Evolutionary conservation across 2,888 invertebrate species (phyloP).

Genomic region (Pelosia muscerda): DNA sequence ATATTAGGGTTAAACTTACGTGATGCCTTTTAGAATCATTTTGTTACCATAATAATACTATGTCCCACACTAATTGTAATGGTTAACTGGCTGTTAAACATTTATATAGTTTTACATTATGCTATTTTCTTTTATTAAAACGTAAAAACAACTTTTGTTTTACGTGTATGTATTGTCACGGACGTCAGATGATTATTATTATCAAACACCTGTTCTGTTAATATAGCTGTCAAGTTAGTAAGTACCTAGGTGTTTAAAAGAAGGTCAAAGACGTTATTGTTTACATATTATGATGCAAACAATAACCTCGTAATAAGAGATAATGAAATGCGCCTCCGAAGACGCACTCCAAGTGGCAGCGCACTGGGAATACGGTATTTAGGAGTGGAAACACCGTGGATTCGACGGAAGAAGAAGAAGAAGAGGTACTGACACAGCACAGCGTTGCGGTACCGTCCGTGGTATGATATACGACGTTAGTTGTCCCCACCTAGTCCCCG

Average conservation of each 20-base stretch:
- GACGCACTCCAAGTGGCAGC: too few relatives aligned
- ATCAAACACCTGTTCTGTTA: not conserved
- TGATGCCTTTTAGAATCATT: not conserved
- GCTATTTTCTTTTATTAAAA: not conserved
- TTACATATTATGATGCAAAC: too few relatives aligned
- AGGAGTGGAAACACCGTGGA: too few relatives aligned
- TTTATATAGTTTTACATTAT: not conserved
- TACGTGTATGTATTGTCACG: not conserved
- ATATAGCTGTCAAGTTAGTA: not conserved
- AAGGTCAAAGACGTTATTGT: not conserved
- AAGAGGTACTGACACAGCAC: too few relatives aligned
- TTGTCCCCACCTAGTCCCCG: too few relatives aligned
- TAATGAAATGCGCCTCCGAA: too few relatives aligned
- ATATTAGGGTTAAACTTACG: not conserved
- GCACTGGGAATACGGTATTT: too few relatives aligned
- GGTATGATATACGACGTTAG: too few relatives aligned
- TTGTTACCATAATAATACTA: not conserved
- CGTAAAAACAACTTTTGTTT: not conserved
- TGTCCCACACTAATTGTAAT: not conserved
- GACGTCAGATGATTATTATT: not conserved
- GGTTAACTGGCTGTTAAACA: not conserved
- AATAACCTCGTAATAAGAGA: too few relatives aligned
- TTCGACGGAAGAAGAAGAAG: too few relatives aligned
- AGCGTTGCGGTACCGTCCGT: too few relatives aligned
- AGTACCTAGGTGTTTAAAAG: not conserved